Conservation (phyloP, 2,797 vertebrate genomes). For the Tinamus major region DNA sequence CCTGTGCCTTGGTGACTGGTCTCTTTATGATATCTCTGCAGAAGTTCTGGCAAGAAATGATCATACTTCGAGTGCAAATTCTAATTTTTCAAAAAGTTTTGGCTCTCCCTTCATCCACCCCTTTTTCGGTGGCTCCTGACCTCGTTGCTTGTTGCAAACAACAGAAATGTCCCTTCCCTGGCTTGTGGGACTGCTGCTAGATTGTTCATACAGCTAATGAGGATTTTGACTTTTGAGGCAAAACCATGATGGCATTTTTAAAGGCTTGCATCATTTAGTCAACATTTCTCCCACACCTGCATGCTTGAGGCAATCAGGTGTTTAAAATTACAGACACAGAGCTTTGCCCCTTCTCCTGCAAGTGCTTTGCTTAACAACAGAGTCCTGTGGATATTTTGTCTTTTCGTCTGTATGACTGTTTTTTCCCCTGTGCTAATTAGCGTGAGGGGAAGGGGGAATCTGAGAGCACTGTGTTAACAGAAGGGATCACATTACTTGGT, state of each 20-base stretch:
- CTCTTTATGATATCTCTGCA: constrained; percentile 45
- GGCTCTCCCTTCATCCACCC: not conserved
- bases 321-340: constrained; percentile 53
- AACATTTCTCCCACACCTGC: constrained; percentile 77
- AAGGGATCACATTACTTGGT: constrained; percentile 31
- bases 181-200: constrained; percentile 69
- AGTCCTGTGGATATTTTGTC: constrained; percentile 66
- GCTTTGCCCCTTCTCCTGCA: constrained; percentile 27
- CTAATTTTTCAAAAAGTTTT: constrained; percentile 51
- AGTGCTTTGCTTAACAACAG: constrained; percentile 39
- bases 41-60: constrained; percentile 60
- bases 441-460: constrained; percentile 31
- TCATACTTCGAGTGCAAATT: constrained; percentile 42
- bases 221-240: constrained; percentile 70
- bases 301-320: constrained; percentile 79
- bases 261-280: constrained; percentile 50
- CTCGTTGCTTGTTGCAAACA: constrained; percentile 39
- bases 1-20: constrained; percentile 16
- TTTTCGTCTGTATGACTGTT: constrained; percentile 38
- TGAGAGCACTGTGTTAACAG: constrained; percentile 34
- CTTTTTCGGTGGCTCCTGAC: not conserved
- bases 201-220: constrained; percentile 76
- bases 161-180: constrained; percentile 63
- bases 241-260: constrained; percentile 56
- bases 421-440: constrained; percentile 55